Conservation (phyloP, 1,140 invertebrate genomes). For the Brachionus manjavacas region DNA sequence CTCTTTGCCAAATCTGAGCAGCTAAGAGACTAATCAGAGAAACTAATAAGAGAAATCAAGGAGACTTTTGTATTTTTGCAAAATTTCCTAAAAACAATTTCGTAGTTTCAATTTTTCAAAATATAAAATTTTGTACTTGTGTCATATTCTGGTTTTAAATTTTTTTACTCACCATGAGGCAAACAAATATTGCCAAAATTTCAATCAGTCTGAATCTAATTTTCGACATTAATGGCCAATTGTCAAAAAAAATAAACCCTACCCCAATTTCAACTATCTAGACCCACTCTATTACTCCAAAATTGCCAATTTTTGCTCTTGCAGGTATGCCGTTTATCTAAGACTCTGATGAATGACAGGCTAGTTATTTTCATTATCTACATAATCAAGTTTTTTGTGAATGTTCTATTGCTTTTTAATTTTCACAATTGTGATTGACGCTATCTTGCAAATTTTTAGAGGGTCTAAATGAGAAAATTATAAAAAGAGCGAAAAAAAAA, state of each 20-base stretch:
- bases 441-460: not conserved
- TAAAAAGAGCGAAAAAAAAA: not conserved
- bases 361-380: not conserved
- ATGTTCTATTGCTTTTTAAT: not conserved
- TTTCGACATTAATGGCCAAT: not conserved
- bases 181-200: not conserved
- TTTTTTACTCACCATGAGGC: not conserved
- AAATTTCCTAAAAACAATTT: not conserved
- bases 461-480: not conserved
- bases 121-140: not conserved
- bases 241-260: not conserved
- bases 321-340: not conserved
- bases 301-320: not conserved
- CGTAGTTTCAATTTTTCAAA: not conserved
- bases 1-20: not conserved
- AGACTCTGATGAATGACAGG: not conserved
- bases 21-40: not conserved
- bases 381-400: not conserved
- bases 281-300: not conserved
- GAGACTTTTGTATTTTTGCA: not conserved
- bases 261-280: not conserved
- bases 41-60: not conserved
- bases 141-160: not conserved
- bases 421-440: not conserved
- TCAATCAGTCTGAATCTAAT: not conserved